Evolutionary conservation across 2,888 invertebrate species (phyloP), one percentile per base, ranked within the genome.

Genomic region (Dolichopus griseipennis): DNA sequence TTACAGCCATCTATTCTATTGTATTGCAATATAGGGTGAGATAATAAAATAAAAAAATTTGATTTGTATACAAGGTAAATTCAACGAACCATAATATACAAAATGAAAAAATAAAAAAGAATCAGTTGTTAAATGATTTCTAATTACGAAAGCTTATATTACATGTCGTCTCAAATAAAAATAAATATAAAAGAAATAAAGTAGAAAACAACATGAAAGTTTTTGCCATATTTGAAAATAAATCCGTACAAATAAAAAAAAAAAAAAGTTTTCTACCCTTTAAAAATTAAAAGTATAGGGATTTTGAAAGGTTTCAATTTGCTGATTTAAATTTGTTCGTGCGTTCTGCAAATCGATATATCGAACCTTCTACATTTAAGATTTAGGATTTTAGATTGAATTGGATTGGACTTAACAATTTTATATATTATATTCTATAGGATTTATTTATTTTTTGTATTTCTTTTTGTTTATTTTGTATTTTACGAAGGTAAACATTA

Each of bases 211-310:
- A 52, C 52, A 52, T 52, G 52, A 52, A 52, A 52, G 6, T 52
- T 52, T n/a, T 52, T 52, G 52, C 52, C 52, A 52, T 52, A 52
- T 52, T 52, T 62, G 21, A 62, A 62, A 62, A 62, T 20, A 62
- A 22, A 62, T 62, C 62, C 22, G 62, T 2, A 15, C 61, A 20
- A 22, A 61, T 3, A 21, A 61, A 3, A 21, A 21, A 61, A 20
- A 22, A 62, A 20, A 8, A 22, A 22, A 20, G 21, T 62, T 61
- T 62, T 52, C 52, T 6, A 52, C 52, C 52, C 52, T 52, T 52
- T 52, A 5, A 52, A n/a, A 52, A n/a, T 2, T 4, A 18, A 52
- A 52, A 52, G 12, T 10, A 5, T 37, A 7, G 12, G 6, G 18
- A 52, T 52, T 18, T 52, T 52, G n/a, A 52, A 52, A n/a, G 52